Conservation (phyloP, 2,113 vertebrate genomes). For the Daubentonia madagascariensis region DNA sequence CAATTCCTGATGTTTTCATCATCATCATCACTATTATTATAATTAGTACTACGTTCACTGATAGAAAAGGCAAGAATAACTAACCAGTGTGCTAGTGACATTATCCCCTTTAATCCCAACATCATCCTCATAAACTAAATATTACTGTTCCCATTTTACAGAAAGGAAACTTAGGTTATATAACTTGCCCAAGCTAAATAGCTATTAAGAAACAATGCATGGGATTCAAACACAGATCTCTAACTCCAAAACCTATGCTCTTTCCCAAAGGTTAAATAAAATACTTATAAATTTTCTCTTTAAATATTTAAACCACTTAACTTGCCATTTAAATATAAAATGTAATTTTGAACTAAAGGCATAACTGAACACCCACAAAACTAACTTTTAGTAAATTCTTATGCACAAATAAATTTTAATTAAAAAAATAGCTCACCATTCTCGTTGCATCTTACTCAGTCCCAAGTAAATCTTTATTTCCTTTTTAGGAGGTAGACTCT, state of each 20-base stretch:
- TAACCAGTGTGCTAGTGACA: not conserved
- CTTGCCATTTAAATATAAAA: conserved; percentile 34
- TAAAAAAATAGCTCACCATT: conserved; percentile 86
- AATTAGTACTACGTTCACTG: conserved; percentile 5
- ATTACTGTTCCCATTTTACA: conserved; percentile 21
- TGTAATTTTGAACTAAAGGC: not conserved
- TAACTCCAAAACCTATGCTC: not conserved
- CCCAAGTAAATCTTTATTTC: conserved; percentile 94
- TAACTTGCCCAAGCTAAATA: conserved; percentile 24
- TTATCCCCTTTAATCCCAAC: conserved; percentile 11
- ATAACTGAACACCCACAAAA: not conserved
- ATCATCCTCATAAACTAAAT: not conserved
- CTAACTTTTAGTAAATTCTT: conserved; percentile 32
- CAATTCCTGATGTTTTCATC: not conserved
- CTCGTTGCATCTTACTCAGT: conserved; percentile 94
- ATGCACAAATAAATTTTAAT: conserved; percentile 13
- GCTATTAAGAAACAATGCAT: not conserved
- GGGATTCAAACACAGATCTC: not conserved
- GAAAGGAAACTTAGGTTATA: not conserved
- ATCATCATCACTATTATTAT: not conserved
- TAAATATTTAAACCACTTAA: conserved; percentile 17
- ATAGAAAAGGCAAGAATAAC: conserved; percentile 5
- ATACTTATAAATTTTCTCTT: not conserved
- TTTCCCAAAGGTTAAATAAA: conserved; percentile 19
- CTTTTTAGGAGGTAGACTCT: conserved; percentile 92